A percentile compares a stretch with the other conserved stretches of the same genome.
These are phyloP conservation scores for Nomada goodeniana DNA, from an alignment of 2,888 invertebrate species.

Conservation along the genomic window DNA sequence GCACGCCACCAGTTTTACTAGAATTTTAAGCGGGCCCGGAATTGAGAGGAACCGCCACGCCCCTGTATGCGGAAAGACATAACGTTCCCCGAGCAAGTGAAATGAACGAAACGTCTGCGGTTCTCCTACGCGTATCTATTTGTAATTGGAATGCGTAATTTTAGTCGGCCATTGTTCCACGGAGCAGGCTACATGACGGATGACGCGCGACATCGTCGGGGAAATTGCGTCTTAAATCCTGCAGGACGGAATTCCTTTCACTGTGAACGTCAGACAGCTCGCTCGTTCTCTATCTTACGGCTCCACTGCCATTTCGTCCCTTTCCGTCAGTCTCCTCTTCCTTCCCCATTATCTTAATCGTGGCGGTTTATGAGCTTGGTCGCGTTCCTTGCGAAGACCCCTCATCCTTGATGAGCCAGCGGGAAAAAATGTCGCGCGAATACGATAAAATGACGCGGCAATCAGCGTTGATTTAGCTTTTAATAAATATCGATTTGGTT, in stretches of 20 bases:
- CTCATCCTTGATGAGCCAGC: conserved; percentile 28
- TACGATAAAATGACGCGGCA: background rate
- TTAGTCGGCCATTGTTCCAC: conserved; percentile 73
- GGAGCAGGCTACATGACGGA: conserved; percentile 70
- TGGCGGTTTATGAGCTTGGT: conserved; percentile 38
- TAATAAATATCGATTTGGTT: conserved; percentile 1
- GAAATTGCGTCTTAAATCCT: conserved; percentile 79
- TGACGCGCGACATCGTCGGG: conserved; percentile 73
- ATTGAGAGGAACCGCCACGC: background rate
- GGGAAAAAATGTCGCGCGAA: background rate
- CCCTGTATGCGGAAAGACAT: background rate
- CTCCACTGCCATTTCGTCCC: conserved; percentile 1
- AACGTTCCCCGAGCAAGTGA: conserved; percentile 17
- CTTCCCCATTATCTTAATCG: conserved; percentile 53
- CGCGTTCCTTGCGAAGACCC: conserved; percentile 35
- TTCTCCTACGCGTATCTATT: conserved; percentile 66
- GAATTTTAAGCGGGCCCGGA: conserved; percentile 29
- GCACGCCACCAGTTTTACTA: background rate
- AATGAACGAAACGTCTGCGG: conserved; percentile 64
- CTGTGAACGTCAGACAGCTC: conserved; percentile 42
- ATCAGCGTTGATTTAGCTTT: background rate
- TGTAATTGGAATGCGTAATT: conserved; percentile 81
- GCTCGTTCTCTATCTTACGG: conserved; percentile 21
- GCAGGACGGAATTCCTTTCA: conserved; percentile 70
- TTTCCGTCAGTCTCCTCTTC: conserved; percentile 15